Evolutionary conservation across 2,113 vertebrate genomes (phyloP).

Genomic region (Pelobates fuscus): DNA sequence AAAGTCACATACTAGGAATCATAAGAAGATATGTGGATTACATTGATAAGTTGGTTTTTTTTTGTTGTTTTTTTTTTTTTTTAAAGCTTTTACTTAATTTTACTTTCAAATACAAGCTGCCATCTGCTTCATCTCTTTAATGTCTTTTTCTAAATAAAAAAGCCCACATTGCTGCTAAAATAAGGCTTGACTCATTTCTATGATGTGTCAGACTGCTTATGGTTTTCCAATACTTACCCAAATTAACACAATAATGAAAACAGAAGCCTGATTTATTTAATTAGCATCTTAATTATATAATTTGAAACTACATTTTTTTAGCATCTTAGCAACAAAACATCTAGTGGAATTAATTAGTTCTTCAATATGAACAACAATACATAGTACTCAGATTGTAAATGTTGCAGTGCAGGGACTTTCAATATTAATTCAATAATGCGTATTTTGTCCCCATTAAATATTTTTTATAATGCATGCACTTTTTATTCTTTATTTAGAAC

Average conservation of each 20-base stretch:
- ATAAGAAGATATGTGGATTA: too few species aligned
- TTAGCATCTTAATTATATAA: conserved; percentile 14
- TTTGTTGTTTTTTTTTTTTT: too few species aligned
- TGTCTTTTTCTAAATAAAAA: too few species aligned
- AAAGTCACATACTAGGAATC: too few species aligned
- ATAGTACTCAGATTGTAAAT: too few species aligned
- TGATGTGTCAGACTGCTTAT: not conserved
- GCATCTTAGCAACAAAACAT: not conserved
- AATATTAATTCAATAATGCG: too few species aligned
- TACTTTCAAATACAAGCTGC: not conserved
- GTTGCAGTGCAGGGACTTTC: too few species aligned
- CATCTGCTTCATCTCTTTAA: conserved; percentile 24
- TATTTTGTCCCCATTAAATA: too few species aligned
- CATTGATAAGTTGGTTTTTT: too few species aligned
- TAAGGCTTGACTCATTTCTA: not conserved
- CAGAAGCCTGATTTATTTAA: conserved; percentile 8
- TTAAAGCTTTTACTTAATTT: too few species aligned
- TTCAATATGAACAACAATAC: conserved; percentile 10
- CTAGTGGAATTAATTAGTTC: not conserved
- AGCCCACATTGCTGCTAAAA: not conserved
- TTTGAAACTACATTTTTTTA: not conserved
- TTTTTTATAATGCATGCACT: too few species aligned
- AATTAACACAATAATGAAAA: conserved; percentile 1
- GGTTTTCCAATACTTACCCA: not conserved
- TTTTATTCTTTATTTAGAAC: too few species aligned